A percentile compares a stretch with the other conserved stretches of the same genome.
These are phyloP conservation scores for Lagocephalus sceleratus DNA, from an alignment of 2,797 vertebrate species.

Conservation along the genomic window DNA sequence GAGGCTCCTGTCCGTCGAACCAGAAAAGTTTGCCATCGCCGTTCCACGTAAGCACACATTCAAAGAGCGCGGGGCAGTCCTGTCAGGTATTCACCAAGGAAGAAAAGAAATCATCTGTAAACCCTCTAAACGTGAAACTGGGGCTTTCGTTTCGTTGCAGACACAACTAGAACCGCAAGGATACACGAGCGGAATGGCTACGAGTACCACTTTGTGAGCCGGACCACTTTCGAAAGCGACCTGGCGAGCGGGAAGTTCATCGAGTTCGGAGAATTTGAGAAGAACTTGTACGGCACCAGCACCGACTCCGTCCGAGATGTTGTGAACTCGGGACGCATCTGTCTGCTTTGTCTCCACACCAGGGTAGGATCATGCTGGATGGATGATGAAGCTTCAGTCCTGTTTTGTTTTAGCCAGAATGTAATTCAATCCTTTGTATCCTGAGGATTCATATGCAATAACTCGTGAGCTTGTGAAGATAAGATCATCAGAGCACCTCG, in stretches of 20 bases:
- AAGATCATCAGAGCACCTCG: background rate
- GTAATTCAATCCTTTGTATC: slow-evolving; percentile 10
- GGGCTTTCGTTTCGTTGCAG: slow-evolving; percentile 55
- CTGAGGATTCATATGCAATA: slow-evolving; percentile 7
- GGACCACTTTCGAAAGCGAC: slow-evolving; percentile 85
- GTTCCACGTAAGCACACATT: slow-evolving; percentile 84
- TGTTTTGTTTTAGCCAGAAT: background rate
- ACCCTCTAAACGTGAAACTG: no score
- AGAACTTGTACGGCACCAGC: slow-evolving; percentile 93
- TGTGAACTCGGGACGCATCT: slow-evolving; percentile 91
- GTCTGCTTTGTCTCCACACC: slow-evolving; percentile 89
- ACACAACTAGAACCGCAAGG: slow-evolving; percentile 87
- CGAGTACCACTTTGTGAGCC: slow-evolving; percentile 91
- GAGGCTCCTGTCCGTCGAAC: slow-evolving; percentile 84
- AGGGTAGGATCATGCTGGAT: slow-evolving; percentile 73
- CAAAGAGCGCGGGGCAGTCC: background rate
- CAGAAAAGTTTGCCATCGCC: slow-evolving; percentile 86
- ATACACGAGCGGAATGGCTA: slow-evolving; percentile 87
- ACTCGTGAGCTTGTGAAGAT: slow-evolving; percentile 1
- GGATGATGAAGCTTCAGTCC: no score
- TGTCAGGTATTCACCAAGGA: background rate
- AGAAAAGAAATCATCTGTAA: no score
- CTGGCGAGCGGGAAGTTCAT: slow-evolving; percentile 88
- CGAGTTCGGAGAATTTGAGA: slow-evolving; percentile 92
- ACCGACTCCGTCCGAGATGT: slow-evolving; percentile 89